Conservation (phyloP, 2,797 vertebrate species). For the Helostoma temminkii region DNA sequence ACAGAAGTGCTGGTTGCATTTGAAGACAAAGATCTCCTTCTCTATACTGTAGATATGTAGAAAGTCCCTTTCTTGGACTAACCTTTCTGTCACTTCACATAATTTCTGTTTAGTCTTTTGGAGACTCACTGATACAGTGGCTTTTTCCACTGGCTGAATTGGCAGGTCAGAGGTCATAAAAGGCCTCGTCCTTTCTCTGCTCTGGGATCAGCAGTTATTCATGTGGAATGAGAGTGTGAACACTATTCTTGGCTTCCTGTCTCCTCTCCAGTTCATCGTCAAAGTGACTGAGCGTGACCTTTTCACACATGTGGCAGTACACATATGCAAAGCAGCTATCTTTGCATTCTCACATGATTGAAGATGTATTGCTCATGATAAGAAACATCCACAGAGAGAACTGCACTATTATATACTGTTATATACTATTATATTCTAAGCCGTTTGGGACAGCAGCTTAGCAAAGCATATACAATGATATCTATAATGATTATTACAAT, state of each 20-base stretch:
- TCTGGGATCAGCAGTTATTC: constrained; percentile 21
- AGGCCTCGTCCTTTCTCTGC: constrained; percentile 30
- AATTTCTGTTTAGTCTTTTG: constrained; percentile 1
- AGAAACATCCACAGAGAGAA: constrained; percentile 17
- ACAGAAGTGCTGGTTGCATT: background rate
- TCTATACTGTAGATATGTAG: background rate
- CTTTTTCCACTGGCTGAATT: constrained; percentile 3
- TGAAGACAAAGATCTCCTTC: background rate
- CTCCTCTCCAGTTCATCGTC: constrained; percentile 30
- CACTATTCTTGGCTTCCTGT: constrained; percentile 46
- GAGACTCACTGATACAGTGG: background rate
- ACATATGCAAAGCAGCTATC: constrained; percentile 13
- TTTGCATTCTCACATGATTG: constrained; percentile 18
- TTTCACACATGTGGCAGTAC: constrained; percentile 36
- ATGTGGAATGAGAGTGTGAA: constrained; percentile 42
- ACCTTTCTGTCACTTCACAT: constrained; percentile 2
- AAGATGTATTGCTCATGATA: background rate
- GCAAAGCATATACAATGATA: too few relatives aligned
- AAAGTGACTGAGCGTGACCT: constrained; percentile 41
- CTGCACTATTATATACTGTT: too few relatives aligned
- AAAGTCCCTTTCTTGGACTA: background rate
- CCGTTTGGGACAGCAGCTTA: too few relatives aligned
- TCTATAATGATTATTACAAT: too few relatives aligned
- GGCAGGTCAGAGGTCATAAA: constrained; percentile 43
- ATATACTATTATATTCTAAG: too few relatives aligned